Evolutionary conservation across 2,113 vertebrate genomes (phyloP).

Genomic region (Lamprologus tigripictilis): DNA sequence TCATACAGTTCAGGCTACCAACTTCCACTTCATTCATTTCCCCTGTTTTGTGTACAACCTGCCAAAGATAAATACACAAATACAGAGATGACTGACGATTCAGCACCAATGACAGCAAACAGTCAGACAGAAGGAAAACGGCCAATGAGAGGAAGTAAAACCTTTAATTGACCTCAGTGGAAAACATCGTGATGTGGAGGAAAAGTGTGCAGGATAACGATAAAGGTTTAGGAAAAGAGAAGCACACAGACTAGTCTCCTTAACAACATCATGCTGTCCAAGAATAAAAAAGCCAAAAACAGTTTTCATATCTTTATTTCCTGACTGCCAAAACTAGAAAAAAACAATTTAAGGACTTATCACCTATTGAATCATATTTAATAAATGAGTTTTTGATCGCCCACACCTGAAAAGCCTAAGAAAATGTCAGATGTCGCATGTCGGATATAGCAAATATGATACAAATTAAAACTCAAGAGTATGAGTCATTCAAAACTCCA

Average conservation of each 20-base stretch:
- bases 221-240: not conserved
- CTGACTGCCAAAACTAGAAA: not conserved
- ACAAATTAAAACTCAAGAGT: not conserved
- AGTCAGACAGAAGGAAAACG: rapidly evolving
- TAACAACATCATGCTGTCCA: not conserved
- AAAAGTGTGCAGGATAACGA: not conserved
- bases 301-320: not conserved
- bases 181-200: not conserved
- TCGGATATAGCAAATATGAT: not conserved
- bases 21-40: not conserved
- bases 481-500: not conserved
- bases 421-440: not conserved
- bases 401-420: not conserved
- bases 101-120: not conserved
- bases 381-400: not conserved
- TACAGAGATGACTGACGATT: not conserved
- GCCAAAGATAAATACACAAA: not conserved
- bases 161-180: not conserved
- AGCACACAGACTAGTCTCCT: not conserved
- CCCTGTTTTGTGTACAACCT: not conserved
- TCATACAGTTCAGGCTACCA: not conserved
- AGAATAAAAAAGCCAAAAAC: not conserved
- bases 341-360: not conserved
- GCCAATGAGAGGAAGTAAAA: not conserved
- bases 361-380: not conserved